phyloP scores from a whole-genome alignment of 2,888 invertebrate genomes.

The Rhorus exstirpatorius region DNA sequence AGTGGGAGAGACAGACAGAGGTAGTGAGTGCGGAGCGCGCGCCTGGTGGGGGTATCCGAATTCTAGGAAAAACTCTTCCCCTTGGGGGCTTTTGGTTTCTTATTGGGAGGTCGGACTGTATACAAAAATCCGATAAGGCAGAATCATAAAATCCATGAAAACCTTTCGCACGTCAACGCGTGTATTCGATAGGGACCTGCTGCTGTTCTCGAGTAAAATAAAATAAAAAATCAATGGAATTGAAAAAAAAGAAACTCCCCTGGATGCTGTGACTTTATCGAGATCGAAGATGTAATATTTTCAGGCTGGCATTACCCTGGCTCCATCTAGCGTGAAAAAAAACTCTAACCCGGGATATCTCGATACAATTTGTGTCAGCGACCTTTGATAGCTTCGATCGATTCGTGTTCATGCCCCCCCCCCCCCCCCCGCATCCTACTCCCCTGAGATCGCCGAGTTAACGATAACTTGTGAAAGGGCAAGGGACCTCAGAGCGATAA shows the following conservation, averaged over 20 bases:
- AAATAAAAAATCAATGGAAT: too few species aligned
- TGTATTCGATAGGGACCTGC: background rate
- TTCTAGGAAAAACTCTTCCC: too few species aligned
- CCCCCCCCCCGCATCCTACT: too few species aligned
- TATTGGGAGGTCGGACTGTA: too few species aligned
- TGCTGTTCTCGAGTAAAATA: background rate
- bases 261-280: background rate
- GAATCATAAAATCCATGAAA: background rate
- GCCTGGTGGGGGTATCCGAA: too few species aligned
- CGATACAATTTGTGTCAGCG: background rate
- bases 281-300: background rate
- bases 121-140: too few species aligned
- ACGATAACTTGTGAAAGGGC: constrained; percentile 23
- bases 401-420: too few species aligned
- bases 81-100: too few species aligned
- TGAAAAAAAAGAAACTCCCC: background rate
- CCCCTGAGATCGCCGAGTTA: background rate
- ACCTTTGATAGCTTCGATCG: background rate
- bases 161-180: background rate
- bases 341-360: background rate
- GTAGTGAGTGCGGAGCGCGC: too few species aligned
- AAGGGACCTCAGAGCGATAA: constrained; percentile 33
- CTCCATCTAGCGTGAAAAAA: background rate
- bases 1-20: too few species aligned
- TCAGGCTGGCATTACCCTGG: background rate